phyloP scores from a whole-genome alignment of 2,888 invertebrate genomes.

The Acronicta leporina region DNA sequence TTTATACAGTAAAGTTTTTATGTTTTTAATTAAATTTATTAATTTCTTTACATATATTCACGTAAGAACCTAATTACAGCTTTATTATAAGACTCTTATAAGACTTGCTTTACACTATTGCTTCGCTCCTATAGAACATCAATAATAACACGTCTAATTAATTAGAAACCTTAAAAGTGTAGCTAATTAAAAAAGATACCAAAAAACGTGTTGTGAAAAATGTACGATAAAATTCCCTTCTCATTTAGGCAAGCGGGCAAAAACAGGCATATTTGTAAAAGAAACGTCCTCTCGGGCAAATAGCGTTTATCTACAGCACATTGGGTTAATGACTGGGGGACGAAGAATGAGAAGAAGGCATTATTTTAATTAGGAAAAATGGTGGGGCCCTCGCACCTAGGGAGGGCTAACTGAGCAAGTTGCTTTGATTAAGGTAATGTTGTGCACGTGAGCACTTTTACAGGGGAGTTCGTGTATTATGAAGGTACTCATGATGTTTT shows the following conservation, averaged over 20 bases:
- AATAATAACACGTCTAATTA: conserved; percentile 57
- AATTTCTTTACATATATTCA: conserved; percentile 6
- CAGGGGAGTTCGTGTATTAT: conserved; percentile 32
- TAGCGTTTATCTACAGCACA: conserved; percentile 86
- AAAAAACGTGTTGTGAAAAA: conserved; percentile 70
- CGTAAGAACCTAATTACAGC: conserved; percentile 28
- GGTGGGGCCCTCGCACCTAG: conserved; percentile 69
- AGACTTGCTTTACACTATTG: conserved; percentile 32
- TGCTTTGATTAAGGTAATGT: conserved; percentile 67
- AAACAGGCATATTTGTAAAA: conserved; percentile 80
- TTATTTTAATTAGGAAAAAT: conserved; percentile 88
- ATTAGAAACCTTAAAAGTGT: conserved; percentile 66
- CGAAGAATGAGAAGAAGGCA: conserved; percentile 82
- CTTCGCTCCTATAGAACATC: conserved; percentile 39
- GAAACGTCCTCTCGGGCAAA: conserved; percentile 77
- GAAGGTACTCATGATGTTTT: conserved; percentile 28
- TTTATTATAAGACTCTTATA: conserved; percentile 12
- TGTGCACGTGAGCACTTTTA: conserved; percentile 48
- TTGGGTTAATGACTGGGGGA: conserved; percentile 85
- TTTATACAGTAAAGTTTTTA: no score
- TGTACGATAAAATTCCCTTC: conserved; percentile 71
- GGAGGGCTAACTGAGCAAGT: conserved; percentile 61
- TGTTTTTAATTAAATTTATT: neutral
- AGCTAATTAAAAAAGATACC: conserved; percentile 72
- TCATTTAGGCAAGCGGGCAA: conserved; percentile 76